These are phyloP conservation scores for Nycteola revayana DNA, from an alignment of 2,888 invertebrate species.

Conservation along the genomic window DNA sequence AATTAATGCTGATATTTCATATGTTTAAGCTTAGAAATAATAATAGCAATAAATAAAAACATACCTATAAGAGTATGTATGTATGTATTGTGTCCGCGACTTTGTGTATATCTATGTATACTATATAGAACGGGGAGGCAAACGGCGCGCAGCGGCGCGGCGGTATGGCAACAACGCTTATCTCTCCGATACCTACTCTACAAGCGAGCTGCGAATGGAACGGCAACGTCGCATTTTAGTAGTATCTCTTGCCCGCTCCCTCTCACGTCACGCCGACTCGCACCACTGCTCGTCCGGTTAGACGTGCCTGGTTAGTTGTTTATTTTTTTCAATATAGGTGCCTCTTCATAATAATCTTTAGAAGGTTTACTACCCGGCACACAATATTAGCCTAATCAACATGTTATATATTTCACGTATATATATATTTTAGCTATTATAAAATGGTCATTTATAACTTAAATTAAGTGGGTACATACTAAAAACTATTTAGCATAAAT, in stretches of 20 bases:
- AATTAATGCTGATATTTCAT: no score
- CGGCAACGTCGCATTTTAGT: slow-evolving; percentile 61
- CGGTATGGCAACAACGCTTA: slow-evolving; percentile 30
- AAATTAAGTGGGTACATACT: no score
- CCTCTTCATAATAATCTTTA: slow-evolving; percentile 18
- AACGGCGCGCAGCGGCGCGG: slow-evolving; percentile 9
- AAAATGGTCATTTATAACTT: no score
- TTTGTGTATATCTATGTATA: slow-evolving; percentile 3
- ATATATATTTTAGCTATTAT: no score
- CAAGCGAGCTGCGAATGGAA: slow-evolving; percentile 42
- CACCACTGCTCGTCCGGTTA: slow-evolving; percentile 43
- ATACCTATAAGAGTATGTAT: no score
- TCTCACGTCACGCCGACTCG: slow-evolving; percentile 49
- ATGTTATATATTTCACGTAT: no score
- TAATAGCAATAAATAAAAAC: no score
- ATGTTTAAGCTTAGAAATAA: no score
- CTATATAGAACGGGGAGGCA: slow-evolving; percentile 31
- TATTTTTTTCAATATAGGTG: slow-evolving; percentile 27
- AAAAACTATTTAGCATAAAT: no score
- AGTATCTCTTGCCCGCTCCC: slow-evolving; percentile 42
- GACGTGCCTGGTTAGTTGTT: slow-evolving; percentile 32
- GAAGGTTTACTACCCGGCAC: no score
- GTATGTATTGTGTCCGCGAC: slow-evolving; percentile 20
- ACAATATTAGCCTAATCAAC: no score
- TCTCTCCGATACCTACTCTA: slow-evolving; percentile 18